Base-by-base conservation (phyloP, 2,888 invertebrate species). In the Heterodera filipjevi region DNA sequence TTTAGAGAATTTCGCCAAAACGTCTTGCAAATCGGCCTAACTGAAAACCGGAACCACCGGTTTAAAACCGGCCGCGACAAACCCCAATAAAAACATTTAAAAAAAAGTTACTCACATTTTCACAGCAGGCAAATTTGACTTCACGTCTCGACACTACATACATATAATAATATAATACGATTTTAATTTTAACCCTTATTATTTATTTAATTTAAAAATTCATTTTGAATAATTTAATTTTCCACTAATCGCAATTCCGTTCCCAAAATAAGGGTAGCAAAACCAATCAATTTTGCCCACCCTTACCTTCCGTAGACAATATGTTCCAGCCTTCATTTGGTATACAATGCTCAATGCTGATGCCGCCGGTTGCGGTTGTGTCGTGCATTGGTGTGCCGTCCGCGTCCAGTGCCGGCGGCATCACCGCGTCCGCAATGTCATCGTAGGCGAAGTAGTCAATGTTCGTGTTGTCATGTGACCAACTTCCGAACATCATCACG, bases 291-390 rank as follows among this genome's bases (percentile, higher is more conserved):
- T 19, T 30, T 64, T 78, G n/a, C 3, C 8, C 14, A 8, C 8
- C 49, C 10, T 14, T 19, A 85, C 86, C 86, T 32, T 49, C 80
- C 1, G 86, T 85, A 16, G 83, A 82, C 14, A 86, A 74, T 1
- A 87, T 84, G 77, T 84, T 81, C 87, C 87, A 87, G 35, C 86
- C 87, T 73, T 87, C 86, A 77, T 87, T 87, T 53, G 85, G 85
- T 30, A 87, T 84, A 79, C 86, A 87, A 78, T 86, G 83, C 27
- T 80, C 70, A 0, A 84, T 86, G n/a, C 86, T 85, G 59, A 86
- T 85, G 12, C 85, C 84, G 27, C 80, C 80, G 30, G 68, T 70
- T 19, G 78, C 78, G 10, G 80, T 80, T 3, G 77, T 80, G 49
- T 86, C 86, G 73, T 82, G 78, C 30, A 77, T 77, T 5, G 81